Conservation (phyloP, 2,797 vertebrate species). For the Lagocephalus sceleratus region DNA sequence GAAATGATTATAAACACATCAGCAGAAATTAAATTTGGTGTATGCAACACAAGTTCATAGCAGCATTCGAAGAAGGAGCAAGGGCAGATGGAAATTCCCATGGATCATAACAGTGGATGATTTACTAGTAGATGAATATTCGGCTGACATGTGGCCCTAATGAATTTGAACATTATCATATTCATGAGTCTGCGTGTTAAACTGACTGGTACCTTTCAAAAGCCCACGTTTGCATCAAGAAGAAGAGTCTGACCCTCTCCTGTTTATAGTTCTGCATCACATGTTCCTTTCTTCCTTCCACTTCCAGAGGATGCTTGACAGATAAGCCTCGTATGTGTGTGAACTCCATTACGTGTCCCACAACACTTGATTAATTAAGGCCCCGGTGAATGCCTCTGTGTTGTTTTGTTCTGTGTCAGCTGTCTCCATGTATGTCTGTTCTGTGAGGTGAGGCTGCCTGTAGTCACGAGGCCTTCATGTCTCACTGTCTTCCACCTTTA, state of each 20-base stretch:
- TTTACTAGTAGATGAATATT: conserved; percentile 27
- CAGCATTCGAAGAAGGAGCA: conserved; percentile 1
- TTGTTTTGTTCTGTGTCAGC: background rate
- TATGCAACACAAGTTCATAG: no score
- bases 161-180: conserved; percentile 39
- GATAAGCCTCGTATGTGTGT: background rate
- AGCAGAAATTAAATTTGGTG: no score
- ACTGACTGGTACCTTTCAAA: conserved; percentile 23
- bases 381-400: conserved; percentile 1
- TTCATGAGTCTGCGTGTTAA: conserved; percentile 32
- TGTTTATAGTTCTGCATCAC: background rate
- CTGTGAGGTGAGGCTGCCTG: no score
- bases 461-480: conserved; percentile 16
- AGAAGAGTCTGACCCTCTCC: conserved; percentile 9
- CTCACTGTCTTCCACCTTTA: conserved; percentile 44
- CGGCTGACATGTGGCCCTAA: conserved; percentile 30
- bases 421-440: no score
- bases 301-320: conserved; percentile 19
- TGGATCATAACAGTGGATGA: conserved; percentile 6
- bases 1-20: no score
- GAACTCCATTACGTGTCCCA: background rate
- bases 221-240: conserved; percentile 25
- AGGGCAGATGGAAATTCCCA: conserved; percentile 13
- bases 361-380: conserved; percentile 1
- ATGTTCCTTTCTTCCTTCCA: conserved; percentile 8